Conservation (phyloP, 2,797 vertebrate genomes). For the Columba guinea region DNA sequence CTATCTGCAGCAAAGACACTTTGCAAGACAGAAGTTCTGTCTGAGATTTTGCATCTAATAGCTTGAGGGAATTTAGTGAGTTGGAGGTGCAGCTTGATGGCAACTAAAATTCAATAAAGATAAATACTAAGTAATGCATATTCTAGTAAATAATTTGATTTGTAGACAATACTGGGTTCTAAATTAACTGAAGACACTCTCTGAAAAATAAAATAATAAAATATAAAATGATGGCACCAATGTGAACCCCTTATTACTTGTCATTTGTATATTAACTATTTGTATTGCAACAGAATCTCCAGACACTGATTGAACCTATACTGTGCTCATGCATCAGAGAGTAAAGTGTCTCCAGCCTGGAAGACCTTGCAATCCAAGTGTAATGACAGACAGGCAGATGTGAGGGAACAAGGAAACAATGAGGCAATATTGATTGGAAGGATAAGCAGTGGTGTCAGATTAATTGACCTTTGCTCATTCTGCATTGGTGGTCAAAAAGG, state of each 20-base stretch:
- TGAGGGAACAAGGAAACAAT: constrained; percentile 36
- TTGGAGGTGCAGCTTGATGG: not conserved
- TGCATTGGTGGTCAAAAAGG: constrained; percentile 52
- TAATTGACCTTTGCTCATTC: constrained; percentile 61
- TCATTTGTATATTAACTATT: not conserved
- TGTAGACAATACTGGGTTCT: not conserved
- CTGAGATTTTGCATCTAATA: not conserved
- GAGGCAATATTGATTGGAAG: constrained; percentile 35
- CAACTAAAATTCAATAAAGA: constrained; percentile 38
- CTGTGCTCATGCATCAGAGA: not conserved
- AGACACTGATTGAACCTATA: not conserved
- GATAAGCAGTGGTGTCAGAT: constrained; percentile 50
- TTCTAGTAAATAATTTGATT: constrained; percentile 46
- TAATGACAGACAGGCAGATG: constrained; percentile 13
- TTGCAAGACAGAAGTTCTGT: not conserved
- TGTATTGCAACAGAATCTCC: not conserved
- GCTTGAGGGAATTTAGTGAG: not conserved
- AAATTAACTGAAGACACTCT: not conserved
- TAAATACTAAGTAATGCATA: constrained; percentile 22
- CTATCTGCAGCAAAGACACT: not conserved
- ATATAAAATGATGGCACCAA: not conserved
- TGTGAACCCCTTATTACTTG: not conserved
- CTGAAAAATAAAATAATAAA: not conserved
- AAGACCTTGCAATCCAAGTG: not conserved
- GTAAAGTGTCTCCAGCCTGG: not conserved